Evolutionary conservation across 1,140 invertebrate species (phyloP).

Genomic region (Phocides pigmalion): DNA sequence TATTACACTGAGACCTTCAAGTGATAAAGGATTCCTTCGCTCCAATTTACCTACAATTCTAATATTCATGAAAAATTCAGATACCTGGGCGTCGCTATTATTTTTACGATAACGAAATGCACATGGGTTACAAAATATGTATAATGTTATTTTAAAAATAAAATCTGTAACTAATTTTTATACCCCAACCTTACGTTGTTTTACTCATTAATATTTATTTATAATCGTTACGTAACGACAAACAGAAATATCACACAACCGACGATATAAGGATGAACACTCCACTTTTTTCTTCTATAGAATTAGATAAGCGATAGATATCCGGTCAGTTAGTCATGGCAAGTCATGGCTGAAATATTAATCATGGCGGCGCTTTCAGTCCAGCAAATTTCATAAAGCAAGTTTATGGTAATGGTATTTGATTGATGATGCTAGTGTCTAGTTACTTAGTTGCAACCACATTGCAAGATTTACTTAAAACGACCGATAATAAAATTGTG

Average conservation of each 20-base stretch:
- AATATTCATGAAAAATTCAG: too few species aligned
- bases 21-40: slow-evolving; percentile 18
- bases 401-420: slow-evolving; percentile 66
- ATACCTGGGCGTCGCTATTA: too few species aligned
- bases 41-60: neutral
- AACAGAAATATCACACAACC: too few species aligned
- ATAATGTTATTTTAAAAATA: too few species aligned
- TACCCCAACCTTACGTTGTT: too few species aligned
- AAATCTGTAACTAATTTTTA: too few species aligned
- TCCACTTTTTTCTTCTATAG: slow-evolving; percentile 7
- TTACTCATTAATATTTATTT: too few species aligned
- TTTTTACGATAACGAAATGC: too few species aligned
- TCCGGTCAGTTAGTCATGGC: slow-evolving; percentile 46
- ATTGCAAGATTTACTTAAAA: too few species aligned
- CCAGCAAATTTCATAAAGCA: slow-evolving; percentile 54
- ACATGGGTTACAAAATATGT: too few species aligned
- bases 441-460: slow-evolving; percentile 32
- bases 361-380: slow-evolving; percentile 56
- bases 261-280: neutral
- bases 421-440: slow-evolving; percentile 50
- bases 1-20: slow-evolving; percentile 29
- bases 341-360: slow-evolving; percentile 64
- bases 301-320: slow-evolving; percentile 29
- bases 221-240: too few species aligned
- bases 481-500: too few species aligned